Base-by-base conservation (phyloP, 2,888 invertebrate genomes). In the Brachypterus glaber region DNA sequence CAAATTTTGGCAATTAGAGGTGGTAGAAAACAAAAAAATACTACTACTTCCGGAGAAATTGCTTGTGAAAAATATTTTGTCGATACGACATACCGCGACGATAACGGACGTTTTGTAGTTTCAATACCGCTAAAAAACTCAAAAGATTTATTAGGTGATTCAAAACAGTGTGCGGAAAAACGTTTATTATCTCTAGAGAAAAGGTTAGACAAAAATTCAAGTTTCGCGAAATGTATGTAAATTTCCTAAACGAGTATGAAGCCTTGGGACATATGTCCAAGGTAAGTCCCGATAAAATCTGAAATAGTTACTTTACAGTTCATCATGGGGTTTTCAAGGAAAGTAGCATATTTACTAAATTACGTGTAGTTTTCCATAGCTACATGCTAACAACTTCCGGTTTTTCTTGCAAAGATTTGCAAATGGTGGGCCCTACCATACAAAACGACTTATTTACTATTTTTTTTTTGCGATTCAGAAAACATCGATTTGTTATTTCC, bases 281-380 rank as follows among this genome's bases (percentile, higher is more conserved):
- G n/a, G 14, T 35, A n/a, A 11, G 11, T 29, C 27, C 21, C 21
- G 21, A 7, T 21, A 21, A 21, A 21, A 5, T 7, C 5, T 7
- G 9, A 9, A 5, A 5, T 31, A 21, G n/a, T 3, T 44, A 40
- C 27, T 41, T 36, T 17, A 33, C 39, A 30, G 39, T 41, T 2
- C 44, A 44, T 30, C 41, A 42, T 17, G 41, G 41, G 3, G 42
- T 44, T 16, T 18, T 36, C 3, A 35, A 30, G 9, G 29, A 39
- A 34, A 15, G 18, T 8, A 35, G 39, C 12, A 15, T 27, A 17
- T 41, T 41, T 8, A 44, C 44, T 8, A 39, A 39, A 37, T 17
- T 44, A 3, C 13, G 41, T 9, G 37, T 42, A 2, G 44, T 39
- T 5, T 44, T 44, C 16, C 38, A 44, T 21, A 35, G 15, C 4